phyloP scores from a whole-genome alignment of 2,888 invertebrate genomes.

The Colostygia pectinataria region DNA sequence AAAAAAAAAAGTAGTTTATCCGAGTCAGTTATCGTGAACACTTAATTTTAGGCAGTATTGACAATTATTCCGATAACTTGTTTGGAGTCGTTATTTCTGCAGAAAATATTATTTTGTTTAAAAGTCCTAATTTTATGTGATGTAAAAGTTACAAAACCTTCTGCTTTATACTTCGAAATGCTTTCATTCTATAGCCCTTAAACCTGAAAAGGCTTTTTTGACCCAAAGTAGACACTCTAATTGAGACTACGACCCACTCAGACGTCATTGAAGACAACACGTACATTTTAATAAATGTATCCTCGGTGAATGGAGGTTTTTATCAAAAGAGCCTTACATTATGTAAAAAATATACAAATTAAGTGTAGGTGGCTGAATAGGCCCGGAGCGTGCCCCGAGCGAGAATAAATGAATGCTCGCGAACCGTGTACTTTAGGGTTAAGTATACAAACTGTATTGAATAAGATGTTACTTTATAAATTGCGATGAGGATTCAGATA shows the following conservation, averaged over 20 bases:
- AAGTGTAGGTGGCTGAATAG: conserved; percentile 74
- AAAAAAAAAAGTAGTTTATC: neutral
- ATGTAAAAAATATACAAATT: conserved; percentile 75
- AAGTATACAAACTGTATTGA: conserved; percentile 55
- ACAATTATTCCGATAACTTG: no score
- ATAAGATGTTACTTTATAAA: conserved; percentile 58
- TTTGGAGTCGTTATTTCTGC: no score
- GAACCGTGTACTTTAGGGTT: conserved; percentile 56
- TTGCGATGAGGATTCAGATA: conserved; percentile 11
- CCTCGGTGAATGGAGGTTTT: conserved; percentile 74
- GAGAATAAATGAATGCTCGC: conserved; percentile 56
- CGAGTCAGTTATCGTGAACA: neutral
- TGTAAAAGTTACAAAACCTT: neutral
- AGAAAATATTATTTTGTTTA: no score
- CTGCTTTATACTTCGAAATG: conserved; percentile 3
- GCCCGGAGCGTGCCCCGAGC: conserved; percentile 38
- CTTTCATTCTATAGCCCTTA: conserved; percentile 5
- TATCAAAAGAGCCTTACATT: conserved; percentile 69
- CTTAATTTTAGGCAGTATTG: neutral
- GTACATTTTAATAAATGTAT: conserved; percentile 82
- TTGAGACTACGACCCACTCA: conserved; percentile 66
- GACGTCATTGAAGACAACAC: conserved; percentile 64
- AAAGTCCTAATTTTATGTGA: no score
- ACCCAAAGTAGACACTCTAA: conserved; percentile 30
- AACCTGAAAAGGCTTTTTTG: conserved; percentile 50